These are phyloP conservation scores for Tetrao urogallus DNA, from an alignment of 2,113 vertebrate genomes.

Conservation along the genomic window DNA sequence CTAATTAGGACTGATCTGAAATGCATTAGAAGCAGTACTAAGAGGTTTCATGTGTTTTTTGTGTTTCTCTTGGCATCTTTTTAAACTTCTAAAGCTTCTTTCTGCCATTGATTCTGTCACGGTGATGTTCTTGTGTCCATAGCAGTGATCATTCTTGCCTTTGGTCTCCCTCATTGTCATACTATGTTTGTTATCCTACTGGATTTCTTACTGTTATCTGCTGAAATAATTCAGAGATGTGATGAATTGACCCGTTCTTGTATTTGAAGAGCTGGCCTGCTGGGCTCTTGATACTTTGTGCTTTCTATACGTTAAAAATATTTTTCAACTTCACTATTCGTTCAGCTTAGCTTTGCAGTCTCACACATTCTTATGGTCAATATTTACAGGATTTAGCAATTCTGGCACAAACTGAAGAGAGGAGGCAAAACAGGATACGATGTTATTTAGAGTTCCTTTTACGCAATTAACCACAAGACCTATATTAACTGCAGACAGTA, in stretches of 20 bases:
- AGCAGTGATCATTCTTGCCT: not conserved
- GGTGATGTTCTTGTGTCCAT: not conserved
- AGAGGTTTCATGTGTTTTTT: not conserved
- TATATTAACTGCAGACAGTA: slow-evolving; percentile 44
- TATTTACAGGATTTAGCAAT: slow-evolving; percentile 51
- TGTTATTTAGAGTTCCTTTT: slow-evolving; percentile 52
- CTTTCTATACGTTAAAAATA: not conserved
- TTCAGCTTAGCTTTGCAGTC: slow-evolving; percentile 54
- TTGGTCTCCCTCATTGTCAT: not conserved
- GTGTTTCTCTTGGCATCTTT: not conserved
- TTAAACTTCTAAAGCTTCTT: not conserved
- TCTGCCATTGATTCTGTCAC: not conserved
- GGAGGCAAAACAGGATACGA: slow-evolving; percentile 61
- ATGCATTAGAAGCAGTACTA: slow-evolving; percentile 2
- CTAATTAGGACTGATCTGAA: slow-evolving; percentile 26
- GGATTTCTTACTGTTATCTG: not conserved
- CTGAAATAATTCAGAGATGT: not conserved
- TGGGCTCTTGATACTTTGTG: not conserved
- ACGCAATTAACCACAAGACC: slow-evolving; percentile 51
- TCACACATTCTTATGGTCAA: slow-evolving; percentile 26
- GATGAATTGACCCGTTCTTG: not conserved
- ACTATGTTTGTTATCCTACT: not conserved
- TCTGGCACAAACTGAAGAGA: not conserved
- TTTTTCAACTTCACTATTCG: slow-evolving; percentile 14
- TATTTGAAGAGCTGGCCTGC: not conserved